Percentiles rank a stretch among this genome's conserved stretches.
phyloP scores from a whole-genome alignment of 92 coral and sea anemone genomes.

The Virgularia gustaviana region DNA sequence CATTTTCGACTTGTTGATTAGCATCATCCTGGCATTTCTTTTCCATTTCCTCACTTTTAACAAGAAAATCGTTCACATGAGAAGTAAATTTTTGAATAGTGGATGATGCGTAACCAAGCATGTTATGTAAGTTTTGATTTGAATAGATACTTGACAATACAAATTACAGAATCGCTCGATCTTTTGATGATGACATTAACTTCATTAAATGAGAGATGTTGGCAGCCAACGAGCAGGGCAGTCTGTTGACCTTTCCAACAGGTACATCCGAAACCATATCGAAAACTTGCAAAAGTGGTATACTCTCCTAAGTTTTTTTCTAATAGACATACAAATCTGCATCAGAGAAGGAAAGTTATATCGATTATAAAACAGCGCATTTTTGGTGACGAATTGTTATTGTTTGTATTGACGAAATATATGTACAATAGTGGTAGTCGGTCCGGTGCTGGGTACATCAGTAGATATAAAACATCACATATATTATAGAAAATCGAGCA shows the following conservation, averaged over 20 bases:
- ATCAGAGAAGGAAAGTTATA: no score
- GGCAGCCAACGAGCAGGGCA: slow-evolving; percentile 2
- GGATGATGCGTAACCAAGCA: neutral
- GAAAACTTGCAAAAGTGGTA: no score
- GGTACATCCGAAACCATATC: slow-evolving; percentile 26
- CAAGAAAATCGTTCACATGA: slow-evolving; percentile 31
- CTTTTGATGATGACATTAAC: slow-evolving; percentile 47
- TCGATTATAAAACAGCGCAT: no score
- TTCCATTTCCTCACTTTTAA: slow-evolving; percentile 30
- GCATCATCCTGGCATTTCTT: slow-evolving; percentile 30
- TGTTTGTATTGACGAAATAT: no score
- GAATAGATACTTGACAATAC: slow-evolving; percentile 49
- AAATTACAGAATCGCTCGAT: slow-evolving; percentile 52
- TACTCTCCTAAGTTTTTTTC: no score
- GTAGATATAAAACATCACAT: no score
- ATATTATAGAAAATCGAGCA: no score
- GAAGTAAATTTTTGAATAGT: slow-evolving; percentile 6
- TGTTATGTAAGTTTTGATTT: slow-evolving; percentile 11
- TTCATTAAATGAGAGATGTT: slow-evolving; percentile 25
- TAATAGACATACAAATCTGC: no score
- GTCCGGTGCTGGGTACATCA: no score
- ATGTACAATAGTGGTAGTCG: no score
- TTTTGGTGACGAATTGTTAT: no score
- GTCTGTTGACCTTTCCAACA: slow-evolving; percentile 19
- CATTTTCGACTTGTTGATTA: slow-evolving; percentile 14